Conservation (phyloP, 2,113 vertebrate genomes). For the Odocoileus virginianus region DNA sequence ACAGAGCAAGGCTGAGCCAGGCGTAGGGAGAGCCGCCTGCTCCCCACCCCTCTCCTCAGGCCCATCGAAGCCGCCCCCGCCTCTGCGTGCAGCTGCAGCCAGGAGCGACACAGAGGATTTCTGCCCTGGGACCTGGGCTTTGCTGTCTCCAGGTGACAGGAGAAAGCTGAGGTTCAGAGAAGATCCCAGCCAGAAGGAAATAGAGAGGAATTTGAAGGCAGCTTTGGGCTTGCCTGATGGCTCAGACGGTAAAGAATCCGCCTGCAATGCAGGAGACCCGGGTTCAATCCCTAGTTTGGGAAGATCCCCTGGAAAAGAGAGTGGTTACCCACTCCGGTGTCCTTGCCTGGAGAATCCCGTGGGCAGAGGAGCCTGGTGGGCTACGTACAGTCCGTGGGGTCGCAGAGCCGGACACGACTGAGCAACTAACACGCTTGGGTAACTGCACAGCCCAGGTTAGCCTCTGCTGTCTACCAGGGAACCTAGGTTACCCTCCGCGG, state of each 20-base stretch:
- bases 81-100: neutral
- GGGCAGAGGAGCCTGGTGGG: neutral
- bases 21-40: fast-evolving
- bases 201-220: neutral
- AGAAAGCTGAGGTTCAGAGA: neutral
- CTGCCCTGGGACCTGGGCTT: neutral
- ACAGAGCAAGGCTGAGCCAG: fast-evolving
- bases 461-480: neutral
- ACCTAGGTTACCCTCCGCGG: fast-evolving
- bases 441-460: neutral
- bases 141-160: neutral
- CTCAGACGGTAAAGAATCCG: neutral
- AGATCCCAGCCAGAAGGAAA: neutral
- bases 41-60: fast-evolving
- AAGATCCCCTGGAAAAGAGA: neutral
- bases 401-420: neutral
- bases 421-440: neutral
- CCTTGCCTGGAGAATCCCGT: neutral
- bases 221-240: neutral
- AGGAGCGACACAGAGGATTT: fast-evolving
- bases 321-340: neutral
- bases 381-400: neutral
- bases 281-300: neutral
- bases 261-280: neutral
- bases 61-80: fast-evolving